phyloP scores from a whole-genome alignment of 1,140 invertebrate species.

The Drosophila sp. region DNA sequence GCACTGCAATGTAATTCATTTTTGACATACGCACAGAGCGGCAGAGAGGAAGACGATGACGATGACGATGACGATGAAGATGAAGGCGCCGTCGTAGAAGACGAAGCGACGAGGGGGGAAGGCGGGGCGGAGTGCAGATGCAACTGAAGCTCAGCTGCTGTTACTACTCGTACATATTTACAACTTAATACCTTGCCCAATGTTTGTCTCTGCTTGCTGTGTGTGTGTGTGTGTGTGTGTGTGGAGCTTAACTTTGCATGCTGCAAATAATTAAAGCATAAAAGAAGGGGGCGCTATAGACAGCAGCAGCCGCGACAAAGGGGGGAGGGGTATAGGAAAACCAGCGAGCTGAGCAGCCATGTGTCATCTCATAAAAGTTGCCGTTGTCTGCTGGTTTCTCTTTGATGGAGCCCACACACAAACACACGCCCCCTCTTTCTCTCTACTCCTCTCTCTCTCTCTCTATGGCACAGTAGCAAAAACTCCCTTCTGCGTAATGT shows the following conservation, averaged over 20 bases:
- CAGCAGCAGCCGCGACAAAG: constrained; percentile 8
- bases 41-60: background rate
- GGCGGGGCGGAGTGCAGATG: constrained; percentile 14
- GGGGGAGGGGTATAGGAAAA: constrained; percentile 3
- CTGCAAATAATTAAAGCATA: constrained; percentile 77
- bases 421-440: constrained; percentile 6
- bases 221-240: constrained; percentile 29
- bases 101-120: background rate
- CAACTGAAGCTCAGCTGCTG: constrained; percentile 51
- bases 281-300: constrained; percentile 52
- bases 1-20: constrained; percentile 71
- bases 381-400: constrained; percentile 42
- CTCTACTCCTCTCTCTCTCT: background rate
- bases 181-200: constrained; percentile 74
- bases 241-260: constrained; percentile 71
- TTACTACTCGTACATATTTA: constrained; percentile 67
- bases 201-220: constrained; percentile 40
- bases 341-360: constrained; percentile 55
- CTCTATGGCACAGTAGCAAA: constrained; percentile 31
- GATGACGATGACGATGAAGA: background rate
- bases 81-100: background rate
- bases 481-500: constrained; percentile 57
- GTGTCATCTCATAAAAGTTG: constrained; percentile 67
- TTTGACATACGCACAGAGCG: constrained; percentile 54
- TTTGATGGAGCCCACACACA: constrained; percentile 53